Evolutionary conservation across 2,113 vertebrate genomes (phyloP).

Genomic region (Triplophysa tibetana): DNA sequence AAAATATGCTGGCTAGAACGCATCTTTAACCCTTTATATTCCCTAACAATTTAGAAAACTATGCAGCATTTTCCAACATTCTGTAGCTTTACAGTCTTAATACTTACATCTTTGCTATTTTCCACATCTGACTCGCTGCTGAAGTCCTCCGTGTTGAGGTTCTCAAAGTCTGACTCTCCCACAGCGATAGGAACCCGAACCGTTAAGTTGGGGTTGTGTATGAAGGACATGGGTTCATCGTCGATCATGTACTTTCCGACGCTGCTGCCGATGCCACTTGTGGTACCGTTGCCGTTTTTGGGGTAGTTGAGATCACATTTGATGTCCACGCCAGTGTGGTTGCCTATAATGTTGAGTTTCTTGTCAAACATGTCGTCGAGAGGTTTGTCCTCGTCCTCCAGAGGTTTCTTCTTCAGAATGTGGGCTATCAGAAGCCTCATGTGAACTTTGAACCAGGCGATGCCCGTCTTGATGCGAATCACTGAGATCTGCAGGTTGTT

Average conservation of each 20-base stretch:
- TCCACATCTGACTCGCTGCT: constrained; percentile 96
- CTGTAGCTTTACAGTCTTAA: neutral
- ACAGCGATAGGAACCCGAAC: constrained; percentile 97
- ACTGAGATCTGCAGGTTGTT: constrained; percentile 98
- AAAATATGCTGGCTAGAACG: too few relatives aligned
- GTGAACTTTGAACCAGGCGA: constrained; percentile 86
- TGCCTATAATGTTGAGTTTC: constrained; percentile 93
- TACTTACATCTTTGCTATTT: constrained; percentile 94
- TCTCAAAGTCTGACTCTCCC: constrained; percentile 96
- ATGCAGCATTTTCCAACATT: neutral
- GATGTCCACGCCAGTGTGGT: constrained; percentile 92
- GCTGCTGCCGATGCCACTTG: constrained; percentile 96
- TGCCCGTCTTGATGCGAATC: constrained; percentile 92
- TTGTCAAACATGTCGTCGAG: constrained; percentile 91
- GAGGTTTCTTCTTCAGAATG: constrained; percentile 85
- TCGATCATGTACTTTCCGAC: constrained; percentile 98
- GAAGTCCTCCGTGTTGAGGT: constrained; percentile 96
- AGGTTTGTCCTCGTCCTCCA: constrained; percentile 91
- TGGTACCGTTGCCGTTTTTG: constrained; percentile 97
- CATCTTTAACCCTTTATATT: neutral
- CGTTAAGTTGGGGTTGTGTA: constrained; percentile 96
- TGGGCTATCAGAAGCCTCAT: constrained; percentile 80
- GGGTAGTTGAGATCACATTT: constrained; percentile 89
- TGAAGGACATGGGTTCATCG: constrained; percentile 98
- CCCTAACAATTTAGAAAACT: too few relatives aligned